Percentiles rank a stretch among this genome's conserved stretches.
phyloP scores from a whole-genome alignment of 2,888 invertebrate genomes.

The Xylota sylvarum region DNA sequence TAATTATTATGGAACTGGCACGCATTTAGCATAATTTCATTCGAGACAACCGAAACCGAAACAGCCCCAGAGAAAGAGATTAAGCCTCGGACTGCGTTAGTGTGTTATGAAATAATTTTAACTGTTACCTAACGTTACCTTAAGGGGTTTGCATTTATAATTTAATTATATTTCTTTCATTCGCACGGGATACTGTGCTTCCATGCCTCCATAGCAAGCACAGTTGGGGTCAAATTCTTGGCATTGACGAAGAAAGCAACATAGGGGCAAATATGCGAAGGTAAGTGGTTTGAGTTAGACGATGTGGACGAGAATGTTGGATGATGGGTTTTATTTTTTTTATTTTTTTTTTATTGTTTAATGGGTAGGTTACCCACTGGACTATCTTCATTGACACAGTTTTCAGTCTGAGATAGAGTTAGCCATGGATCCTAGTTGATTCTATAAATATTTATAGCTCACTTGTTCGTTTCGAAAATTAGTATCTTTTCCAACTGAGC shows the following conservation, averaged over 20 bases:
- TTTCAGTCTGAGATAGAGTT: neutral
- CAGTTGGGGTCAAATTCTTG: conserved; percentile 65
- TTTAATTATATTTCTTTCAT: conserved; percentile 66
- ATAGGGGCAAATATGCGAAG: conserved; percentile 8
- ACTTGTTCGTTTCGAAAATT: neutral
- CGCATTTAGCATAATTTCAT: conserved; percentile 72
- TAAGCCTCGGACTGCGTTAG: conserved; percentile 6
- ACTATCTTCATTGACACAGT: conserved; percentile 58
- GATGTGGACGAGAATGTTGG: conserved; percentile 28
- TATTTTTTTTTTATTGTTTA: conserved; percentile 27
- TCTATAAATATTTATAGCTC: neutral
- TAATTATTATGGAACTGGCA: conserved; percentile 76
- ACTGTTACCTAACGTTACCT: conserved; percentile 72
- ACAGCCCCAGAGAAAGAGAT: neutral
- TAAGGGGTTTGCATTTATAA: conserved; percentile 56
- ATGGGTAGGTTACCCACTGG: conserved; percentile 29
- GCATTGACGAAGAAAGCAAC: conserved; percentile 61
- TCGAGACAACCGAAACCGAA: conserved; percentile 29
- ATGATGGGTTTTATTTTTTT: too few species aligned
- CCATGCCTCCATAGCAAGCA: neutral
- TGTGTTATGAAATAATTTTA: conserved; percentile 68
- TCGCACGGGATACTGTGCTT: conserved; percentile 32
- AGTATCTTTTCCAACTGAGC: too few species aligned
- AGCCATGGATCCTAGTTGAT: neutral
- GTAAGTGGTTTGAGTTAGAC: conserved; percentile 22